Conservation (phyloP, 2,797 vertebrate species). For the Parotocinclus haroldoi region DNA sequence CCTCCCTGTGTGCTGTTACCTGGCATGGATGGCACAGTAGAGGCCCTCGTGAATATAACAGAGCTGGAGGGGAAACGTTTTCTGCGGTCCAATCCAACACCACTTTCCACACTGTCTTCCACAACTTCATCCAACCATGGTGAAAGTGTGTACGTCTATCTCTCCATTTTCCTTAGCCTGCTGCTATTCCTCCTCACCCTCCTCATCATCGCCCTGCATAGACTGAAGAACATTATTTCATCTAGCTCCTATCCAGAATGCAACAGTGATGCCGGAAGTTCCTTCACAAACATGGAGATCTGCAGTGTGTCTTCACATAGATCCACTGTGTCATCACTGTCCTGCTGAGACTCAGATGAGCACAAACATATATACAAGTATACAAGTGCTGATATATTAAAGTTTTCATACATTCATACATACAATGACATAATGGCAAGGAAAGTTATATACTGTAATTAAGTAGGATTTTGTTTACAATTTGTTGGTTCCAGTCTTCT, state of each 20-base stretch:
- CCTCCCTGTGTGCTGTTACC: slow-evolving; percentile 59
- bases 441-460: no score
- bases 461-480: no score
- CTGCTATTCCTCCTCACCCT: slow-evolving; percentile 89
- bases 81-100: slow-evolving; percentile 82
- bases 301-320: slow-evolving; percentile 89
- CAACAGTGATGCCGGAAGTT: slow-evolving; percentile 86
- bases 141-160: slow-evolving; percentile 87
- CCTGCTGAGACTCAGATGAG: slow-evolving; percentile 52
- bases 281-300: slow-evolving; percentile 96
- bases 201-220: slow-evolving; percentile 89
- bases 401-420: no score
- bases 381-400: no score
- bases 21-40: slow-evolving; percentile 67
- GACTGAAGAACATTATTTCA: slow-evolving; percentile 95
- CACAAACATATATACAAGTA: no score
- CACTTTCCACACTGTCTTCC: slow-evolving; percentile 81
- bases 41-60: slow-evolving; percentile 64
- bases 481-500: no score
- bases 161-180: slow-evolving; percentile 94
- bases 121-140: slow-evolving; percentile 64
- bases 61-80: slow-evolving; percentile 80
- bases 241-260: slow-evolving; percentile 90
- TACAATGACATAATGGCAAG: no score
- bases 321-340: slow-evolving; percentile 82